phyloP scores from a whole-genome alignment of 2,113 vertebrate genomes.

The Xiphias gladius region DNA sequence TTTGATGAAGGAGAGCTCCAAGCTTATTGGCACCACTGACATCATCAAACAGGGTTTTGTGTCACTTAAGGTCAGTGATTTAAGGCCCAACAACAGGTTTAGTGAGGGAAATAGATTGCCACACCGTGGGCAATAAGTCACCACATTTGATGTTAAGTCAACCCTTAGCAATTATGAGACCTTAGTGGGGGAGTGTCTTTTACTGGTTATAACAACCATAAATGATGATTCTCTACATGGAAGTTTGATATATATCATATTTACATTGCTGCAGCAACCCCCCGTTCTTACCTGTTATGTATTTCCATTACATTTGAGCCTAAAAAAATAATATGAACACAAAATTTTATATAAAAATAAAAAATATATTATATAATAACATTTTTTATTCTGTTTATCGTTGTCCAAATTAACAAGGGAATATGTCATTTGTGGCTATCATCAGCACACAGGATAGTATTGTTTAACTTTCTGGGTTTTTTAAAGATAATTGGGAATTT shows the following conservation, averaged over 20 bases:
- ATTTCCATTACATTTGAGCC: not conserved
- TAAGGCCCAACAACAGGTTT: slow-evolving; percentile 63
- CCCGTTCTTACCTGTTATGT: not conserved
- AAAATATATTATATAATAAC: no score
- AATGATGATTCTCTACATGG: slow-evolving; percentile 49
- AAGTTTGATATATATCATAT: slow-evolving; percentile 48
- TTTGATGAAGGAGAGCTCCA: slow-evolving; percentile 59
- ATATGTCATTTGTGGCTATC: no score
- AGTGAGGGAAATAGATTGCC: slow-evolving; percentile 45
- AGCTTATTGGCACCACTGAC: slow-evolving; percentile 66
- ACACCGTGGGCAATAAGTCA: slow-evolving; percentile 48
- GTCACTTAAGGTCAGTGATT: slow-evolving; percentile 76
- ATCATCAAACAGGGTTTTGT: slow-evolving; percentile 58
- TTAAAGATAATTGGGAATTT: no score
- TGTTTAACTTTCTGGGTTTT: no score
- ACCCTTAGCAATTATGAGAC: slow-evolving; percentile 35
- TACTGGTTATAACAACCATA: slow-evolving; percentile 40
- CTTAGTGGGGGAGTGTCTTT: slow-evolving; percentile 34
- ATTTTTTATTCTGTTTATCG: no score
- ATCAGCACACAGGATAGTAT: no score
- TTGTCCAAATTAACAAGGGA: no score
- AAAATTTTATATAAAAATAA: no score
- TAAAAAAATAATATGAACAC: not conserved
- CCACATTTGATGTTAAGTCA: slow-evolving; percentile 61
- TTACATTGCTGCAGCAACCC: not conserved